These are phyloP conservation scores for Apodemia hepburni DNA, from an alignment of 2,888 invertebrate genomes.

Conservation along the genomic window DNA sequence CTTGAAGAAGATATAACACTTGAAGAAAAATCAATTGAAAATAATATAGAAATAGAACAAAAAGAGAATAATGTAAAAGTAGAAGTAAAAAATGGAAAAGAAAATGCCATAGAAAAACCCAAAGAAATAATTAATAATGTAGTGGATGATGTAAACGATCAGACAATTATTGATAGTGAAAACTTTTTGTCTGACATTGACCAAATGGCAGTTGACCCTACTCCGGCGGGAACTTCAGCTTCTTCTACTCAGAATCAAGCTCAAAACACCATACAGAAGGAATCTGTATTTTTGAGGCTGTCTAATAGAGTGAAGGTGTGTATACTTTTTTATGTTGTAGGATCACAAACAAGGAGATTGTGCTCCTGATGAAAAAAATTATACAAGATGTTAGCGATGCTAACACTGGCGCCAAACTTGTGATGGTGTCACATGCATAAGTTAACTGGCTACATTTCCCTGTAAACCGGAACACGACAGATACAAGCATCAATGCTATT, in stretches of 20 bases:
- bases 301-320: conserved; percentile 96
- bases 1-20: conserved; percentile 38
- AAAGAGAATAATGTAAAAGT: conserved; percentile 46
- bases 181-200: conserved; percentile 77
- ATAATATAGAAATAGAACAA: conserved; percentile 37
- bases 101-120: conserved; percentile 48
- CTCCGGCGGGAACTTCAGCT: conserved; percentile 52
- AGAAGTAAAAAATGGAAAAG: conserved; percentile 54
- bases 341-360: too few relatives aligned
- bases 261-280: conserved; percentile 84
- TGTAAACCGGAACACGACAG: too few relatives aligned
- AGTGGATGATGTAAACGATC: conserved; percentile 55
- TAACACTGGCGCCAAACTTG: too few relatives aligned
- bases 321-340: neutral
- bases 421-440: too few relatives aligned
- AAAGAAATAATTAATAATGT: conserved; percentile 44
- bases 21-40: conserved; percentile 42
- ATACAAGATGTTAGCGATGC: too few relatives aligned
- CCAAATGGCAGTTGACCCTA: conserved; percentile 69
- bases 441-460: too few relatives aligned
- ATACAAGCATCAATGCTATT: too few relatives aligned
- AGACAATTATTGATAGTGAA: conserved; percentile 67
- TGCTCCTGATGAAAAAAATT: too few relatives aligned
- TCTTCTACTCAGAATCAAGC: conserved; percentile 53
- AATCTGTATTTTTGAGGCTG: conserved; percentile 96